Evolutionary conservation across 2,888 invertebrate species (phyloP).

Genomic region (Eurois occulta): DNA sequence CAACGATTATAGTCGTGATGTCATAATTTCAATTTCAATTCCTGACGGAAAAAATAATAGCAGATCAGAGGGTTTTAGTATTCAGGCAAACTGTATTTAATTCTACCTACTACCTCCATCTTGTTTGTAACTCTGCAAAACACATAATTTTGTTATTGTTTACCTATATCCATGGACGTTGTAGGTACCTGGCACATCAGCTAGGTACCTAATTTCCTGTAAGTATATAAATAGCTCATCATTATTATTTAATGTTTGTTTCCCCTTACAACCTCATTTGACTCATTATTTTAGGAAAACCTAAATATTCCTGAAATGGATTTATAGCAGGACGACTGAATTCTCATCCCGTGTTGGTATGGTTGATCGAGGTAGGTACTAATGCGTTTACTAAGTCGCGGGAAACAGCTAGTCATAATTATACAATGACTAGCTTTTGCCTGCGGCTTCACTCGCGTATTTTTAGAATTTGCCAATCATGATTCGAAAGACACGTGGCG

Average conservation of each 20-base stretch:
- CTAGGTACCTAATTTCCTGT: conserved; percentile 25
- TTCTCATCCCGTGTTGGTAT: background rate
- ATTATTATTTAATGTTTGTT: background rate
- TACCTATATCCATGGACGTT: background rate
- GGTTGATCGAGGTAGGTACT: background rate
- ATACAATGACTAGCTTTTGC: background rate
- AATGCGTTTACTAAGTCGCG: no score
- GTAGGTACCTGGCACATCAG: background rate
- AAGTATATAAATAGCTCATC: conserved; percentile 19
- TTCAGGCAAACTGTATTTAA: background rate
- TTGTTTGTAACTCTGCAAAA: background rate
- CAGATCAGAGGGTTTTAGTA: background rate
- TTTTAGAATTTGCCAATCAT: no score
- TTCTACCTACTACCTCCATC: background rate
- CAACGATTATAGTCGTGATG: background rate
- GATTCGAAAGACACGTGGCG: no score
- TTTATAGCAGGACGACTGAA: background rate
- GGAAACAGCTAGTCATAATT: no score
- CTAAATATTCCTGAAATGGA: background rate
- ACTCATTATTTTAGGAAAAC: conserved; percentile 15
- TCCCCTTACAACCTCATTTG: background rate
- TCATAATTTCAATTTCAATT: background rate
- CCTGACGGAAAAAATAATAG: background rate
- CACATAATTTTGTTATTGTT: conserved; percentile 6
- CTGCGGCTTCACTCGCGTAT: no score